Base-by-base conservation (phyloP, 1,140 invertebrate genomes). In the Drosophila paulistorum region DNA sequence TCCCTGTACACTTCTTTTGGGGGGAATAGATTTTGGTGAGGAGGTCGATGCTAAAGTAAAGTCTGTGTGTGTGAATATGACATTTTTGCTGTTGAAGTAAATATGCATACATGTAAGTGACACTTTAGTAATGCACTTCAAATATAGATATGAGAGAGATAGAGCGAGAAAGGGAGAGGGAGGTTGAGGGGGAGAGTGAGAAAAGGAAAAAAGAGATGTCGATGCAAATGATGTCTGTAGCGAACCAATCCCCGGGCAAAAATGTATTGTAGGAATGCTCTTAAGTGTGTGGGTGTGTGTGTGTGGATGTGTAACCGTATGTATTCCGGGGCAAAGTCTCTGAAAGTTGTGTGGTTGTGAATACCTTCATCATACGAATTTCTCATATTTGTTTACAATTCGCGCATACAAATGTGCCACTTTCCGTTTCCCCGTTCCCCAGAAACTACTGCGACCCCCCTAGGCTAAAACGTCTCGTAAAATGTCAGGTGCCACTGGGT, bases 381-480 rank as follows among this genome's bases (percentile, higher is more conserved):
- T 84, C 65, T 80, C 80, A 87, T 87, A 89, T 87, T 89, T 84
- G 84, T 76, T 84, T 77, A 89, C 84, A 84, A 76, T 80, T 68
- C 70, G 69, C 74, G 84, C 83, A 87, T 77, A 83, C 71, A 86
- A 86, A 86, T 86, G 84, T 67, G 79, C 69, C 72, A 79, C 68
- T 69, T 79, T 62, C 9, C 45, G 9, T 35, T 57, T 39, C 62
- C 20, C 39, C 5, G 5, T 30, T 30, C 0, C 6, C 30, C 30
- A 30, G 6, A 30, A 6, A 0, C 23, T 3, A 0, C 23, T 26
- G 23, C 23, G 23, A 30, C 30, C 30, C 30, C 26, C 30, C 30
- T 30, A 20, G 26, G 41, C 14, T 39, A 37, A 60, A 45, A 33
- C 11, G 57, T 71, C 74, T 59, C 78, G 68, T 68, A 71, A 86